These are phyloP conservation scores for Pycnonotus jocosus DNA, from an alignment of 2,113 vertebrate genomes.

Conservation along the genomic window DNA sequence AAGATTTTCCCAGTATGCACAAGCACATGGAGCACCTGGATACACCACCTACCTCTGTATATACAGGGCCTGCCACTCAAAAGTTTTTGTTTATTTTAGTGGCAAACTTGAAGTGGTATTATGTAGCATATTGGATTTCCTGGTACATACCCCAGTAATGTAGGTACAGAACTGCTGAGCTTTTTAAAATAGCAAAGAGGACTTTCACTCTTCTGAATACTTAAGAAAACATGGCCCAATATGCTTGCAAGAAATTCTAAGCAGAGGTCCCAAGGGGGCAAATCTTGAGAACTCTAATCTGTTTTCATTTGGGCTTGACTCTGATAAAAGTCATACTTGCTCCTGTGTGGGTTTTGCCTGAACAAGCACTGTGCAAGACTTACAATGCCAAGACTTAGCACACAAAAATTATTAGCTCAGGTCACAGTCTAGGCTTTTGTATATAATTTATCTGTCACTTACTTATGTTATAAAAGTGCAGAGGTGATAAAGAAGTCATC, in stretches of 20 bases:
- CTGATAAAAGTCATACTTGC: neutral
- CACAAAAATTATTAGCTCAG: slow-evolving; percentile 3
- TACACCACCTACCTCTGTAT: neutral
- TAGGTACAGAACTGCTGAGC: neutral
- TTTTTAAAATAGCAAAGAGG: neutral
- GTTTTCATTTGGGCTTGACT: neutral
- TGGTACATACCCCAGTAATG: neutral
- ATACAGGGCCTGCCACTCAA: neutral
- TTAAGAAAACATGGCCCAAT: neutral
- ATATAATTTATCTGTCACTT: slow-evolving; percentile 49
- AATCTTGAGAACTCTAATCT: neutral
- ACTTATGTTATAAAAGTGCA: slow-evolving; percentile 53
- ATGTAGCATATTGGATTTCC: neutral
- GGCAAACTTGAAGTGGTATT: neutral
- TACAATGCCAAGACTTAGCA: neutral
- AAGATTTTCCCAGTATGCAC: neutral
- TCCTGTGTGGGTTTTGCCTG: neutral
- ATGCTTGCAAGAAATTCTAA: neutral
- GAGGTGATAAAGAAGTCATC: slow-evolving; percentile 53
- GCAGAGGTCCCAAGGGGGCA: neutral
- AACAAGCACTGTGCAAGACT: slow-evolving; percentile 20
- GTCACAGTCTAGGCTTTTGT: slow-evolving; percentile 40
- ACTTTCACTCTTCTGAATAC: neutral
- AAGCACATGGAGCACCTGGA: neutral
- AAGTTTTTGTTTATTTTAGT: neutral